Evolutionary conservation across 1,140 invertebrate species (phyloP), one percentile per base, ranked within the genome.

Genomic region (Cyphomyrmex costatus): DNA sequence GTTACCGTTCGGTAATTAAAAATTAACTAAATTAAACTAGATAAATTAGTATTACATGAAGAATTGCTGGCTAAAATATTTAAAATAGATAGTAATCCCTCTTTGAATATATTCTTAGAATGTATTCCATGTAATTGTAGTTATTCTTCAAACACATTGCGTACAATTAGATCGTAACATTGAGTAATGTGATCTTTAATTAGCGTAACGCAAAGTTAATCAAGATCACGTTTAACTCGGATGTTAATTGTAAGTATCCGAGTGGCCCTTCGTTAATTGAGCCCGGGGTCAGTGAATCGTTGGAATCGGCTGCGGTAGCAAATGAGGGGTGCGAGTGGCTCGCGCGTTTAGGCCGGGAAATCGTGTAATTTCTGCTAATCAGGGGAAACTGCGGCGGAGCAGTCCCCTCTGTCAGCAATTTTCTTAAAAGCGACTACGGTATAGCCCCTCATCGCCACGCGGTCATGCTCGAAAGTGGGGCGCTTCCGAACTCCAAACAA

Each of bases 311-410:
- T 33, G 42, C 66, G 83, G 74, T 42, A 33, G 42, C 33, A 56
- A 70, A 84, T 61, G 60, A 58, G 70, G 63, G 46, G 27, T 49
- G 42, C 1, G 46, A 49, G 14, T 36, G 46, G n/a, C 0, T n/a
- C n/a, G 12, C 63, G 68, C 89, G 82, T 86, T 85, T 90, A 87
- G 80, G 63, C 73, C 74, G 61, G 84, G 87, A 90, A 92, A 92
- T 92, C 87, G 89, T 86, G 90, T 92, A 93, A 92, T 93, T 93
- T 92, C 63, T 86, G 86, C 88, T 93, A 93, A 93, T 93, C 93
- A 92, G 87, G 76, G 89, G 87, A 91, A 91, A 91, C 89, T 87
- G 36, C 61, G 83, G 73, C 77, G 56, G 36, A 85, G 87, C 61
- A 68, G 65, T 60, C 88, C 91, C 89, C 88, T 87, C 88, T 86